Base-by-base conservation (phyloP, 1,140 invertebrate genomes). In the Sinonovacula constricta region DNA sequence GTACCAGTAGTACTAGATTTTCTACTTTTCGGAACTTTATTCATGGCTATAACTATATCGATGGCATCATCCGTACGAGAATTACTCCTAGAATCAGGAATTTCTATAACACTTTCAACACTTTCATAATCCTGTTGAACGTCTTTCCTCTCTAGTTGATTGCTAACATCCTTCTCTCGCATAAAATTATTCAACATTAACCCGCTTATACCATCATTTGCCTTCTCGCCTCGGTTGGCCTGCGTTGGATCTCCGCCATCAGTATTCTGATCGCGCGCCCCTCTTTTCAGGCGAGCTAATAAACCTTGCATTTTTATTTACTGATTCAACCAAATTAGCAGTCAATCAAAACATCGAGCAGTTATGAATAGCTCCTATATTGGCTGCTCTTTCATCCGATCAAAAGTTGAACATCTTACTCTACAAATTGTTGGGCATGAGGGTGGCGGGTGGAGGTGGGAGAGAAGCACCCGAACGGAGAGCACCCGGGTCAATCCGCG, bases 291-390 rank as follows among this genome's bases (percentile, higher is more conserved):
- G 31, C 65, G 36, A 33, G 65, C 65, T 45, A 67, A 70, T 70
- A 56, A 60, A 56, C 51, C 56, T 56, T 59, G 68, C 53, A 70
- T 70, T 70, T 70, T 56, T 59, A 70, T 70, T 31, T 70, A 57
- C 59, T 53, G 59, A 70, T 14, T 70, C 31, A 56, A 59, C 10
- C 45, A 36, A 70, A 45, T 30, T 45, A n/a, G 34, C 68, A 36
- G 45, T 70, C 49, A 70, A 70, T 70, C 39, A 45, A 45, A 45
- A 45, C 39, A 45, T 45, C 18, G 18, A 45, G 18, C 7, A 45
- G 7, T 45, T 18, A 45, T 45, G 39, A 45, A 45, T 45, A 45
- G 39, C 39, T n/a, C n/a, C n/a, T n/a, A n/a, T n/a, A n/a, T n/a
- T n/a, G n/a, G n/a, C n/a, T n/a, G n/a, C n/a, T n/a, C n/a, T n/a